phyloP scores from a whole-genome alignment of 2,888 invertebrate species.

The Branchipolynoe longqiensis region DNA sequence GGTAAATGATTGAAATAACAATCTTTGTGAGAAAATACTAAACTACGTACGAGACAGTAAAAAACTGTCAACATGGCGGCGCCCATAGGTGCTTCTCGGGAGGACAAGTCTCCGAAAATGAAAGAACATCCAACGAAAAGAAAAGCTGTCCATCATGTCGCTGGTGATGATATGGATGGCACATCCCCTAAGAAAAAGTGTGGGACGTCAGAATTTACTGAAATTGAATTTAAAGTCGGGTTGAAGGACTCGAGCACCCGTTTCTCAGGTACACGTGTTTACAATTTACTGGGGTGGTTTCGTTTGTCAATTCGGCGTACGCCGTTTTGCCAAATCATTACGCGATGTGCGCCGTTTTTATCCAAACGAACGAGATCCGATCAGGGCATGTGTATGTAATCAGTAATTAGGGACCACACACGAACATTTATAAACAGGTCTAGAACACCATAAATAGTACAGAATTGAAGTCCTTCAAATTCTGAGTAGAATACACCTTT shows the following conservation, averaged over 20 bases:
- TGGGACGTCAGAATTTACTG: neutral
- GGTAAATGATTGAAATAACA: neutral
- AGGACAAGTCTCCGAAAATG: neutral
- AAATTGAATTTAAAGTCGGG: conserved; percentile 47
- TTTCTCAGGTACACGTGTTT: conserved; percentile 2
- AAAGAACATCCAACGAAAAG: conserved; percentile 11
- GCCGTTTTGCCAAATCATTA: neutral
- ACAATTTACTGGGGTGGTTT: neutral
- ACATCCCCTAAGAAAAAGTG: neutral
- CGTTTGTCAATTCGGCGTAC: neutral
- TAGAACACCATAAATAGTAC: neutral
- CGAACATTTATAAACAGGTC: neutral
- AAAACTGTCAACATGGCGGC: neutral
- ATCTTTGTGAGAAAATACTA: neutral
- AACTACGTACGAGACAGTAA: too few relatives aligned
- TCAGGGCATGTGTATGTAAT: neutral
- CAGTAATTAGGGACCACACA: neutral
- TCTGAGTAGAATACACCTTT: too few relatives aligned
- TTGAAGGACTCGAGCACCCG: conserved; percentile 10
- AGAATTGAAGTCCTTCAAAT: too few relatives aligned
- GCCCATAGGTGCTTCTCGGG: neutral
- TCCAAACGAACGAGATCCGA: neutral
- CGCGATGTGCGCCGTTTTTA: neutral
- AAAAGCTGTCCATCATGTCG: neutral
- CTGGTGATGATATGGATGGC: neutral